Evolutionary conservation across 2,113 vertebrate genomes (phyloP).

Genomic region (Columba janthina): DNA sequence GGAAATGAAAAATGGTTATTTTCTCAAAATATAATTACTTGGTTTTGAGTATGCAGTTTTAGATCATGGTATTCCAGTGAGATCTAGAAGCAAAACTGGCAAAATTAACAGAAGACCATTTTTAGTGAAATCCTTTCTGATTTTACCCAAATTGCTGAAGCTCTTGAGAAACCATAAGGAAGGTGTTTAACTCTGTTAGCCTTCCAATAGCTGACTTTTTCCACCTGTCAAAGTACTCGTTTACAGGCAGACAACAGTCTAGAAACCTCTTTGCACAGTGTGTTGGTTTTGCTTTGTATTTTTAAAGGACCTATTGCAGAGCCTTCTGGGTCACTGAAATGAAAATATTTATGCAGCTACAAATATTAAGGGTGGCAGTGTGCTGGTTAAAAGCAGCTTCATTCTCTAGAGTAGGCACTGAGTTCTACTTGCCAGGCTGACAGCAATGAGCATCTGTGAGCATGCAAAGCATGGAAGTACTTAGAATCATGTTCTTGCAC

Average conservation of each 20-base stretch:
- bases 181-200: neutral
- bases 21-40: too few relatives aligned
- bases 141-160: neutral
- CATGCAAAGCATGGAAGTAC: neutral
- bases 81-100: neutral
- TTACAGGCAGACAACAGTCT: neutral
- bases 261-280: neutral
- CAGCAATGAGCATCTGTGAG: neutral
- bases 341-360: neutral
- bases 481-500: neutral
- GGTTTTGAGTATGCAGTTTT: neutral
- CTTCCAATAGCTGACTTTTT: neutral
- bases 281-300: neutral
- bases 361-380: neutral
- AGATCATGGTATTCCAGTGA: neutral
- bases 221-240: neutral
- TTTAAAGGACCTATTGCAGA: neutral
- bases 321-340: neutral
- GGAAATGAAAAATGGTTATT: neutral
- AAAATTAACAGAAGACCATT: neutral
- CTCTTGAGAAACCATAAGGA: neutral
- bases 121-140: neutral
- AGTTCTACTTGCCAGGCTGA: neutral
- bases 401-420: neutral
- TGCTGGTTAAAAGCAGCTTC: neutral